A percentile compares a stretch with the other conserved stretches of the same genome.
Evolutionary conservation across 2,797 vertebrate species (phyloP).

Genomic region (Loris lydekkerianus): DNA sequence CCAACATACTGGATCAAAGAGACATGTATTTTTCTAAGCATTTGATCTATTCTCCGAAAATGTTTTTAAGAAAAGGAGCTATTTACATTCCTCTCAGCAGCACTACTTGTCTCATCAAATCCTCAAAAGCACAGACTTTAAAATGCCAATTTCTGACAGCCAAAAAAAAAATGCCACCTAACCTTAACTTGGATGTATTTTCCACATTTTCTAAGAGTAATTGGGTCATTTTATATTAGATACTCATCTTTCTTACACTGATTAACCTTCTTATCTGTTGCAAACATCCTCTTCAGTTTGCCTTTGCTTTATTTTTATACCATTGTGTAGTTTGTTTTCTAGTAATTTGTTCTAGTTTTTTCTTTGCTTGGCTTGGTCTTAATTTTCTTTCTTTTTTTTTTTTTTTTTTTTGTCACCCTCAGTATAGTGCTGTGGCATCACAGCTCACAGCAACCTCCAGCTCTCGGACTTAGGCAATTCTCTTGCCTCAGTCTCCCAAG

Average conservation of each 20-base stretch:
- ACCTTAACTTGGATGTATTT: background rate
- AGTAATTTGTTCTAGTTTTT: background rate
- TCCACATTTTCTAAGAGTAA: background rate
- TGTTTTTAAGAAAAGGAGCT: conserved; percentile 10
- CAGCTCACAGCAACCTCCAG: no score
- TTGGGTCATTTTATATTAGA: background rate
- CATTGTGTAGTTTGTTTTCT: background rate
- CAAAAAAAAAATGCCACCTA: background rate
- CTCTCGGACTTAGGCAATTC: no score
- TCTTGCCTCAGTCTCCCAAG: no score
- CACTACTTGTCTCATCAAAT: background rate
- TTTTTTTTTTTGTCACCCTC: no score
- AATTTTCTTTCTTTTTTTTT: background rate
- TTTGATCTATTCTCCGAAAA: background rate
- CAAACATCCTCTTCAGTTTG: conserved; percentile 16
- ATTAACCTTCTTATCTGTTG: background rate
- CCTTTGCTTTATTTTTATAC: conserved; percentile 33
- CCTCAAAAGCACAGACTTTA: conserved; percentile 48
- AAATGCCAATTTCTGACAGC: conserved; percentile 29
- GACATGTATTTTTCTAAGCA: background rate
- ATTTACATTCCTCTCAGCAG: conserved; percentile 14
- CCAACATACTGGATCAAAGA: conserved; percentile 9
- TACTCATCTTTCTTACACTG: background rate
- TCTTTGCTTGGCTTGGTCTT: background rate
- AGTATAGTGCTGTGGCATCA: no score